Evolutionary conservation across 2,797 vertebrate species (phyloP).

Genomic region (Eospalax fontanierii): DNA sequence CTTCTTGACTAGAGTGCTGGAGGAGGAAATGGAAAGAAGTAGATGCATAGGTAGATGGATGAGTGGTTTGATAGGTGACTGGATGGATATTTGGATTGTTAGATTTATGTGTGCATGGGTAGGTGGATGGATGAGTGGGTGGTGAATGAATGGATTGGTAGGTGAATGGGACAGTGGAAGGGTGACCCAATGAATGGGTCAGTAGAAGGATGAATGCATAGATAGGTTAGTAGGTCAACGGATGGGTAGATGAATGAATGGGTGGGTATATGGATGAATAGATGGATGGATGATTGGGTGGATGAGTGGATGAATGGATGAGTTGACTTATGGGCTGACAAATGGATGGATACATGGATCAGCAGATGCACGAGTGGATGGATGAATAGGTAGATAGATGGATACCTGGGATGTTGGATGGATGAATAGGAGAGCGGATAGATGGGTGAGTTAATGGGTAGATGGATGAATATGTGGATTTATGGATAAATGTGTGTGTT

Average conservation of each 20-base stretch:
- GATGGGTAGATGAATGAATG: background rate
- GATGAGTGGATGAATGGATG: background rate
- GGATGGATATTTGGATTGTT: background rate
- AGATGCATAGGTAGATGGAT: background rate
- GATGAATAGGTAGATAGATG: too few species aligned
- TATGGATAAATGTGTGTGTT: background rate
- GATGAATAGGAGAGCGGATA: too few species aligned
- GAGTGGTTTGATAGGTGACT: too few species aligned
- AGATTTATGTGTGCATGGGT: background rate
- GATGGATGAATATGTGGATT: background rate
- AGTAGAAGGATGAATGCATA: background rate
- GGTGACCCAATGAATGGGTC: too few species aligned
- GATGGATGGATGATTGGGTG: background rate
- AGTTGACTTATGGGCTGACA: background rate
- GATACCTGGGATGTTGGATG: too few species aligned
- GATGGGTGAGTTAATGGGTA: too few species aligned
- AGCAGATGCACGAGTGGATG: background rate
- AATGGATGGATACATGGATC: background rate
- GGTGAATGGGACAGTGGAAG: too few species aligned
- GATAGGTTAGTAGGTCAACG: background rate
- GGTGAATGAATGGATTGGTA: background rate
- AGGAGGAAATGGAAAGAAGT: background rate
- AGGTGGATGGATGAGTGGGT: background rate
- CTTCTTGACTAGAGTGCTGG: background rate
- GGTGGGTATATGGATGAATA: background rate